Evolutionary conservation across 1,140 invertebrate species (phyloP).

Genomic region (Neodiprion pinetum): DNA sequence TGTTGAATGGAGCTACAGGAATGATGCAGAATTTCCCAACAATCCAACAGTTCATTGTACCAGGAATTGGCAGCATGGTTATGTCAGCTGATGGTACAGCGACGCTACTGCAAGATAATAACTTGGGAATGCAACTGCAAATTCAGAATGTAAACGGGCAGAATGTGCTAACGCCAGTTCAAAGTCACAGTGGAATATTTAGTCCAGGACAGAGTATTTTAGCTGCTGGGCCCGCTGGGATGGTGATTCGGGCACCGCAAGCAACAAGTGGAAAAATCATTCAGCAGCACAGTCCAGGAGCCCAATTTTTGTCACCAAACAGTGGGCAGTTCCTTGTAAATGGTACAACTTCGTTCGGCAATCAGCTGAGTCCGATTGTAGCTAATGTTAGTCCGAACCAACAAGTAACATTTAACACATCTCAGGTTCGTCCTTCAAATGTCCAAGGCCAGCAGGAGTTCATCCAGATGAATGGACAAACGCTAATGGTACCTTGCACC

Average conservation of each 20-base stretch:
- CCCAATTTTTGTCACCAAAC: constrained; percentile 77
- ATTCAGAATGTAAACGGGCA: constrained; percentile 82
- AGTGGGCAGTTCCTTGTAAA: constrained; percentile 76
- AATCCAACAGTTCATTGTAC: constrained; percentile 83
- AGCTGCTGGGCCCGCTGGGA: constrained; percentile 74
- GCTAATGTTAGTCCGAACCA: constrained; percentile 76
- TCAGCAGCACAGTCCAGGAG: constrained; percentile 72
- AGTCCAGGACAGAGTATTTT: constrained; percentile 70
- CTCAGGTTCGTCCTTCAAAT: constrained; percentile 63
- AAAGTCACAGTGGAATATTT: constrained; percentile 66
- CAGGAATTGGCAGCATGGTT: constrained; percentile 79
- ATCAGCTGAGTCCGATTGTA: constrained; percentile 79
- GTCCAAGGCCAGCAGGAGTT: constrained; percentile 72
- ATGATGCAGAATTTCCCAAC: constrained; percentile 80
- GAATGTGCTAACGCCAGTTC: constrained; percentile 77
- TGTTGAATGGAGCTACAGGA: constrained; percentile 74
- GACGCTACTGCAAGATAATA: constrained; percentile 70
- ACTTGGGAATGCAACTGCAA: constrained; percentile 76
- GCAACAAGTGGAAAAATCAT: constrained; percentile 76
- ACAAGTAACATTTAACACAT: constrained; percentile 71
- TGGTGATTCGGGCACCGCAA: constrained; percentile 77
- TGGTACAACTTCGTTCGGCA: constrained; percentile 71
- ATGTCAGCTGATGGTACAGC: constrained; percentile 76
- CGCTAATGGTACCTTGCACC: constrained; percentile 78
- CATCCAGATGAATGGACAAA: constrained; percentile 76